Percentiles rank a stretch among this genome's conserved stretches.
phyloP scores from a whole-genome alignment of 2,113 vertebrate species.

The Numenius arquata region DNA sequence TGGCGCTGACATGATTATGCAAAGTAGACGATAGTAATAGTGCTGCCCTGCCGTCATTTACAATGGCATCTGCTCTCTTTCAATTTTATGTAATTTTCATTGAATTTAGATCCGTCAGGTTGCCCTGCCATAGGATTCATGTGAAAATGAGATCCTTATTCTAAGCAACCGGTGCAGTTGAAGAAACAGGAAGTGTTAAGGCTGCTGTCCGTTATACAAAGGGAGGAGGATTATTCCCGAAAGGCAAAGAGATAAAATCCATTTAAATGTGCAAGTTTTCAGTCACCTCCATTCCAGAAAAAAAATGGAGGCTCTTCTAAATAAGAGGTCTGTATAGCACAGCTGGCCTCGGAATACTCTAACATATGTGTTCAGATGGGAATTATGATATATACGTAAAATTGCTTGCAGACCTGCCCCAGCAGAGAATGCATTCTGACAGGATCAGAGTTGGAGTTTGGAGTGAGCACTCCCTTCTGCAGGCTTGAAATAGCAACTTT shows the following conservation, averaged over 20 bases:
- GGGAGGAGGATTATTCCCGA: not conserved
- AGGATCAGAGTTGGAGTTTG: not conserved
- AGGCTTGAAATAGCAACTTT: not conserved
- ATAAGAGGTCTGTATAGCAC: not conserved
- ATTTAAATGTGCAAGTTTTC: not conserved
- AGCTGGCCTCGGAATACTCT: not conserved
- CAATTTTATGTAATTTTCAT: slow-evolving; percentile 30
- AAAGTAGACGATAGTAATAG: not conserved
- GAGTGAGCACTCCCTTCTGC: not conserved
- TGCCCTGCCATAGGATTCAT: not conserved
- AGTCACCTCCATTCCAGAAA: not conserved
- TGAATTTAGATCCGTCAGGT: not conserved
- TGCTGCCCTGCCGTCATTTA: not conserved
- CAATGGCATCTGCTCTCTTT: slow-evolving; percentile 23
- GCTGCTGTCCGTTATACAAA: not conserved
- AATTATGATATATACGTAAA: not conserved
- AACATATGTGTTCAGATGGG: not conserved
- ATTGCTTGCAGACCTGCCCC: not conserved
- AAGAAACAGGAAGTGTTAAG: not conserved
- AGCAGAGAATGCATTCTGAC: not conserved
- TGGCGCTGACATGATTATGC: slow-evolving; percentile 6
- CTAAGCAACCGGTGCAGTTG: not conserved
- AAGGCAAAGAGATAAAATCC: not conserved
- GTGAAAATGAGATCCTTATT: slow-evolving; percentile 17
- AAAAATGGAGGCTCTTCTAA: not conserved